Evolutionary conservation across 2,888 invertebrate species (phyloP).

Genomic region (Dusona sp.): DNA sequence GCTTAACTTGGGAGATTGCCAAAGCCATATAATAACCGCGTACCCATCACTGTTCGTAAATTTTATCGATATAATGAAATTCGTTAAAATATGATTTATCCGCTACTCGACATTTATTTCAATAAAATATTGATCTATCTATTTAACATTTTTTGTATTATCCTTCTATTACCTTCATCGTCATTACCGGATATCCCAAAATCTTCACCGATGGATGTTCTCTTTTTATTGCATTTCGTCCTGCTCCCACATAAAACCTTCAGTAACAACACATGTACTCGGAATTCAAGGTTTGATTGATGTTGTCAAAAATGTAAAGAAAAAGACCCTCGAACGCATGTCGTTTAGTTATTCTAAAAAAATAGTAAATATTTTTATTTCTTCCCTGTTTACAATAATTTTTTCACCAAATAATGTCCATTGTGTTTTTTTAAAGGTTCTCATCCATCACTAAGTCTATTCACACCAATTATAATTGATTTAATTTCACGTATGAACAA

Average conservation of each 20-base stretch:
- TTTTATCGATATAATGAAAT: neutral
- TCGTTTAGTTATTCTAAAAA: slow-evolving; percentile 14
- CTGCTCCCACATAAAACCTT: neutral
- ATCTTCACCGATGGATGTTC: too few relatives aligned
- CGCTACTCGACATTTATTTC: neutral
- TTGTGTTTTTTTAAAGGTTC: slow-evolving; percentile 10
- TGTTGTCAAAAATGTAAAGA: neutral
- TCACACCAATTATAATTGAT: neutral
- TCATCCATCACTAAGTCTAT: neutral
- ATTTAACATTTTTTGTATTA: neutral
- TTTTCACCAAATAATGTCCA: slow-evolving; percentile 5
- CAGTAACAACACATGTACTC: neutral
- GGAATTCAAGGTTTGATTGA: neutral
- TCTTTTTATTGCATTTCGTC: neutral
- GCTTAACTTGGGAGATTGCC: too few relatives aligned
- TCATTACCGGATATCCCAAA: neutral
- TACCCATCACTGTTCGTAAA: too few relatives aligned
- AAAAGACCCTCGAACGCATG: neutral
- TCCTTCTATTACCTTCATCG: neutral
- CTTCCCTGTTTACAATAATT: slow-evolving; percentile 12
- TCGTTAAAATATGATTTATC: neutral
- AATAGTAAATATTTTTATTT: slow-evolving; percentile 30
- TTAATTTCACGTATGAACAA: slow-evolving; percentile 75
- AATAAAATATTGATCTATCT: neutral
- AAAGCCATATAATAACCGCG: too few relatives aligned